Base-by-base conservation (phyloP, 2,113 vertebrate species). In the Hystrix cristata region DNA sequence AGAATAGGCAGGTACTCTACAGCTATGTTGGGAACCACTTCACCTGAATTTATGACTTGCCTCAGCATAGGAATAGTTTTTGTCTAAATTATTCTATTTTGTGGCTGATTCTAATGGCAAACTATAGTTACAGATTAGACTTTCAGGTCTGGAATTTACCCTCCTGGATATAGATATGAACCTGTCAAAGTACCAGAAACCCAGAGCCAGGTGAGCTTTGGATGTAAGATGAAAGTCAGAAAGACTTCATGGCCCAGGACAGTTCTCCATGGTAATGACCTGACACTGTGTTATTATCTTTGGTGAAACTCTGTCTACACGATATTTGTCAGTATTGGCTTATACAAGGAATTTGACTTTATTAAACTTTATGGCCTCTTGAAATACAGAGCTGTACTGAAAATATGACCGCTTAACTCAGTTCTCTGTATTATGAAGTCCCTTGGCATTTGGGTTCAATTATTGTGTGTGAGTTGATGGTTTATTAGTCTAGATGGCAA, bases 361-460 rank as follows among this genome's bases (percentile, higher is more conserved):
- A 83, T 87, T 93, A 78, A 90, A 90, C 23, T 51, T 81, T 14
- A 71, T 31, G 62, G n/a, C 72, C 38, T 95, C 67, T 82, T 90
- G 82, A 96, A 93, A 82, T 85, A 25, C 5, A 67, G 43, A 69
- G 5, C 12, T 29, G 0, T 15, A 9, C n/a, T 87, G 55, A 46
- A 83, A 85, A 80, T 19, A 46, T 38, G 64, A 69, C 80, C 65
- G 4, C 31, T 89, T 80, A 72, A 83, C 69, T 91, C 71, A 80
- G 1, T 60, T 87, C 67, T 83, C 79, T 86, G 13, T 55, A 23
- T 62, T 80, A 74, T 46, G 19, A 94, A 92, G 80, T 78, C 23
- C 72, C 57, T 65, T 78, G 29, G 34, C 85, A 60, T 87, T 93
- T 96, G 64, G 93, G 74, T 79, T 76, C 51, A 64, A 94, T 27